phyloP scores from a whole-genome alignment of 2,888 invertebrate species.

The Tridacna crocea region DNA sequence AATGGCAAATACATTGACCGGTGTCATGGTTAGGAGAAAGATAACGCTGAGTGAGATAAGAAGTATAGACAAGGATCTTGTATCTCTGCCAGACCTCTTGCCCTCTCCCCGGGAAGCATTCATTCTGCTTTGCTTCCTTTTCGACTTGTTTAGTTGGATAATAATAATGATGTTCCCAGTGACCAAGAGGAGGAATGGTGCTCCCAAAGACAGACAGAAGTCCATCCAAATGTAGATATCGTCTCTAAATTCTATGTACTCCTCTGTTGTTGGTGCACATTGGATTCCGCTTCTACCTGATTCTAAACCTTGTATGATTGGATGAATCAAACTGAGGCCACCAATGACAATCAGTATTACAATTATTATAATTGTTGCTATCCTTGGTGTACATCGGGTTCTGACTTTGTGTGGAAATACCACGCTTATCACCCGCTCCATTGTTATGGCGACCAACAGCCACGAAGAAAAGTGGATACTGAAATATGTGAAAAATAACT shows the following conservation, averaged over 20 bases:
- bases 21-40: constrained; percentile 46
- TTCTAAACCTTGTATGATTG: constrained; percentile 21
- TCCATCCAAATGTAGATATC: constrained; percentile 42
- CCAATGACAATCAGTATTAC: constrained; percentile 2
- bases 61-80: constrained; percentile 31
- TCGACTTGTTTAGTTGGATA: constrained; percentile 22
- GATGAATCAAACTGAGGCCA: constrained; percentile 25
- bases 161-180: constrained; percentile 40
- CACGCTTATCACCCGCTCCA: constrained; percentile 72
- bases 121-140: constrained; percentile 25
- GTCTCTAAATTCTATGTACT: constrained; percentile 45
- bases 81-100: constrained; percentile 3
- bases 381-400: constrained; percentile 58
- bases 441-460: constrained; percentile 75
- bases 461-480: constrained; percentile 73
- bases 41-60: constrained; percentile 34
- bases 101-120: constrained; percentile 6
- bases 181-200: constrained; percentile 33
- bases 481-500: constrained; percentile 69
- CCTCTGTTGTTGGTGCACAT: constrained; percentile 36
- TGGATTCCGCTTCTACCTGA: neutral
- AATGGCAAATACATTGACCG: constrained; percentile 24
- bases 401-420: constrained; percentile 71
- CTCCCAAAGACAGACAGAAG: constrained; percentile 30
- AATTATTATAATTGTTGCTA: constrained; percentile 42